Base-by-base conservation (phyloP, 2,113 vertebrate genomes). In the Felis chaus region DNA sequence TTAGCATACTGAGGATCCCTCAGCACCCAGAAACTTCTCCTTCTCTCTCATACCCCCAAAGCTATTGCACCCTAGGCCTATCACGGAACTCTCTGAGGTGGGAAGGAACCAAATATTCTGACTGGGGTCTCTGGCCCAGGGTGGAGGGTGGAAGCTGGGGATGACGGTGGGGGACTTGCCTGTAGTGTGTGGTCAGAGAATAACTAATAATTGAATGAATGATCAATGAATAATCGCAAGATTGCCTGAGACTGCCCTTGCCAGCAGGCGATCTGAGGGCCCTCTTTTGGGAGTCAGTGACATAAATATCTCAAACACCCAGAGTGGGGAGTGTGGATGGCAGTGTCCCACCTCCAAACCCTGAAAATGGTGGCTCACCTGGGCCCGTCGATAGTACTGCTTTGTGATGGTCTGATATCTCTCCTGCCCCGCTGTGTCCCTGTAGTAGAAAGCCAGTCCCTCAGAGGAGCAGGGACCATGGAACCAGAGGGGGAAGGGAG, bases 361-460 rank as follows among this genome's bases (percentile, higher is more conserved):
- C 76, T 63, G 25, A 53, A 66, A n/a, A 39, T 1, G 18, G 93
- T 2, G 14, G 55, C 96, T 97, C 98, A 99, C 99, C 99, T 99
- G 99, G 87, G 99, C 99, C 97, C 99, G 98, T 97, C 99, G 99
- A 98, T 99, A 99, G 98, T 99, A 99, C 99, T 99, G 99, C 97
- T 99, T 99, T 29, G 99, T 99, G 98, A 99, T 99, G 97, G 99
- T 99, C 98, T 99, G 99, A 98, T 99, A 99, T 95, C 99, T 98
- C 97, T 99, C 99, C 98, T 99, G 99, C n/a, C 99, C 99, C 0
- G 99, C 99, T 0, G 99, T 99, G 98, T 99, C 99, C 99, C 99
- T 99, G 98, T 7, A 98, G 86, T 15, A 97, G 68, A 98, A 89
- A 98, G 74, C 96, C 66, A 97, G n/a, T 74, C 41, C 16, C 31